Evolutionary conservation across 2,797 vertebrate species (phyloP).

Genomic region (Vespertilio murinus): DNA sequence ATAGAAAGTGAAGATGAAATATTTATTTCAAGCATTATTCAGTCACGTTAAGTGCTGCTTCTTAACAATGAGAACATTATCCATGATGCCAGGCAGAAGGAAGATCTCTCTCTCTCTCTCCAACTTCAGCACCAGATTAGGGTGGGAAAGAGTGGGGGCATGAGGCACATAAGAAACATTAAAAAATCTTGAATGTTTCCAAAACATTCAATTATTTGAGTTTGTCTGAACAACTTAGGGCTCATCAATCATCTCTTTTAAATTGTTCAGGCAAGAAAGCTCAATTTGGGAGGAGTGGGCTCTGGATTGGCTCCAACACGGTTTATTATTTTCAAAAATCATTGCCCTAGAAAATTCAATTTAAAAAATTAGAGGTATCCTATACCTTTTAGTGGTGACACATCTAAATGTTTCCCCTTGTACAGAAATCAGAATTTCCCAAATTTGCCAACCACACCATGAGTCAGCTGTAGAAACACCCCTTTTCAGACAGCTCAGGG

Average conservation of each 20-base stretch:
- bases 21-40: neutral
- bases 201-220: neutral
- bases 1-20: constrained; percentile 32
- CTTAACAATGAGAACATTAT: neutral
- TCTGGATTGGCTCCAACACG: neutral
- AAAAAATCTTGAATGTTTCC: constrained; percentile 17
- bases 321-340: neutral
- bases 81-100: neutral
- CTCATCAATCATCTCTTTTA: neutral
- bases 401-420: neutral
- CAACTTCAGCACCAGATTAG: neutral
- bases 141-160: neutral
- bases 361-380: neutral
- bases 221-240: neutral
- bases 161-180: neutral
- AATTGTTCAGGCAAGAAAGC: constrained; percentile 1
- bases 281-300: neutral
- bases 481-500: neutral
- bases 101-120: neutral
- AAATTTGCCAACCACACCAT: neutral
- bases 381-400: neutral
- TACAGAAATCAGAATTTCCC: neutral
- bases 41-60: neutral
- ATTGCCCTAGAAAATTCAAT: neutral
- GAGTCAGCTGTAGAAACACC: neutral